A percentile compares a stretch with the other conserved stretches of the same genome.
phyloP scores from a whole-genome alignment of 1,140 invertebrate genomes.

The Drosophila repleta region DNA sequence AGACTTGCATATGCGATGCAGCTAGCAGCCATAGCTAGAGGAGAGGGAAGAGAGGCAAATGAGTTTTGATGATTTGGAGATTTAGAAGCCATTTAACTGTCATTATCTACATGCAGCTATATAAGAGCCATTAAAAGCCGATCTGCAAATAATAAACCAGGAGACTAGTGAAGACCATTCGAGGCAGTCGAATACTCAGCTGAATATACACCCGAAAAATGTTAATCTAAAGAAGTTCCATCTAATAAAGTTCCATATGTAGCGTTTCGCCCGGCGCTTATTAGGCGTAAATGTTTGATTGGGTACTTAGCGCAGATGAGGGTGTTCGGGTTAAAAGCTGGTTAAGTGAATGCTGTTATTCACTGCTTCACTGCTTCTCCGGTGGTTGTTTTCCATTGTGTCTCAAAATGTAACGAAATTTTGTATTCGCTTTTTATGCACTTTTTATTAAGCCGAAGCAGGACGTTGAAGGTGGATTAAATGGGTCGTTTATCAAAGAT shows the following conservation, averaged over 20 bases:
- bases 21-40: no score
- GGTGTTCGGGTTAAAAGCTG: slow-evolving; percentile 45
- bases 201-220: no score
- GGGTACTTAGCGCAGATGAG: slow-evolving; percentile 61
- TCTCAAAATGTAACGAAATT: slow-evolving; percentile 61
- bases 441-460: slow-evolving; percentile 22
- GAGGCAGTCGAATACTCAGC: slow-evolving; percentile 15
- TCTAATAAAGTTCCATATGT: slow-evolving; percentile 80
- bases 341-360: slow-evolving; percentile 27
- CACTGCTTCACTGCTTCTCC: slow-evolving; percentile 27
- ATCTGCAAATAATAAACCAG: background rate
- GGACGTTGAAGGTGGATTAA: slow-evolving; percentile 34
- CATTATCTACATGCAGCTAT: no score
- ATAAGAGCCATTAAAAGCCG: background rate
- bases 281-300: slow-evolving; percentile 73
- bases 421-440: slow-evolving; percentile 58
- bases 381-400: slow-evolving; percentile 13
- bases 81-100: no score
- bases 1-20: no score
- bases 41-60: no score
- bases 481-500: slow-evolving; percentile 62
- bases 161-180: background rate
- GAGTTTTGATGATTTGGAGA: no score
- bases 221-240: slow-evolving; percentile 67
- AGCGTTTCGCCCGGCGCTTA: slow-evolving; percentile 45